A percentile compares a stretch with the other conserved stretches of the same genome.
Conservation (phyloP, 2,113 vertebrate genomes). For the Thamnaconus septentrionalis region DNA sequence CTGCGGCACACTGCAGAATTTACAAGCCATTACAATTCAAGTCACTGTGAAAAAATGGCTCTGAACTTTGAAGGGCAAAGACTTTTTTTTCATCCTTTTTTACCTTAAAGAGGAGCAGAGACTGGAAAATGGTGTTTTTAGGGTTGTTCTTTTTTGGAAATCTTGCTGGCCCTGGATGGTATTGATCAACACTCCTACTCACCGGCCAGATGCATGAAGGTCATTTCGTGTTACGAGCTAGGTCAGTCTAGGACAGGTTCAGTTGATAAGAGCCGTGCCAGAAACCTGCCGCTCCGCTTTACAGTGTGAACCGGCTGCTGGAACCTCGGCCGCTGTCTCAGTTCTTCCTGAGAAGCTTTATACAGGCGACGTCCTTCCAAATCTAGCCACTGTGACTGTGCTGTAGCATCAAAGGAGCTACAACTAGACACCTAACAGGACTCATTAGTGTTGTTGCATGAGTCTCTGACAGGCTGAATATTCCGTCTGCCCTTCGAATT, state of each 20-base stretch:
- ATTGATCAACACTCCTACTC: constrained; percentile 38
- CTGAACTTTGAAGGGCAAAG: constrained; percentile 1
- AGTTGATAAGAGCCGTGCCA: constrained; percentile 22
- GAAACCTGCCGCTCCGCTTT: constrained; percentile 12
- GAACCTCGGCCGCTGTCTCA: too few species aligned
- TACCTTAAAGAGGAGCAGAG: too few species aligned
- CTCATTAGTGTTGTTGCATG: too few species aligned
- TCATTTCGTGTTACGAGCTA: constrained; percentile 25
- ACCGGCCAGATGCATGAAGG: constrained; percentile 31
- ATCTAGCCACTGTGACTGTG: too few species aligned
- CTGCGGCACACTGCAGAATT: background rate
- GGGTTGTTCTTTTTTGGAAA: constrained; percentile 17
- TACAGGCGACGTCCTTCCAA: too few species aligned
- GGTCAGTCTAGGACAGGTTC: constrained; percentile 38
- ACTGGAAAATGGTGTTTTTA: too few species aligned
- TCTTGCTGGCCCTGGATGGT: constrained; percentile 22
- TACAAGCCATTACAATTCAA: background rate
- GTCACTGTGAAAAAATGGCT: background rate
- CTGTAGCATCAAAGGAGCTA: too few species aligned
- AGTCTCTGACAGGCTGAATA: too few species aligned
- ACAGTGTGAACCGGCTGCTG: too few species aligned
- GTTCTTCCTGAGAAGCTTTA: too few species aligned
- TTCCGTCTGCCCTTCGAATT: too few species aligned
- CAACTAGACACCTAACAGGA: too few species aligned
- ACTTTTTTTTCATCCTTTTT: background rate